Base-by-base conservation (phyloP, 2,797 vertebrate genomes). In the Vipera ursinii region DNA sequence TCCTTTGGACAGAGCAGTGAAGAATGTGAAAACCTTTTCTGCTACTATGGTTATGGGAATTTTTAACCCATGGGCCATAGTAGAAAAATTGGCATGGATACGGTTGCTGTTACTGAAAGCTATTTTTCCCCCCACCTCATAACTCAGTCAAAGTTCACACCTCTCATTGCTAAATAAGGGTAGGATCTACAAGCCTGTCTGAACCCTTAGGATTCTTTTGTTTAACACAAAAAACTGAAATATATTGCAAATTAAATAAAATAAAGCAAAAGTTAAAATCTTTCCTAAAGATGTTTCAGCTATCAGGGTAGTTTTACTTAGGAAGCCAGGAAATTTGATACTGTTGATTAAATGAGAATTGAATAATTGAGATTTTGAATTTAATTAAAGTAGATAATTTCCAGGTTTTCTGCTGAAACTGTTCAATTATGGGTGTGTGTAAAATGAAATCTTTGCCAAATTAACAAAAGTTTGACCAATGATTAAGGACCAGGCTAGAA, bases 261-360 rank as follows among this genome's bases (percentile, higher is more conserved):
- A 38, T 32, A 44, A 78, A 78, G 32, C 6, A 8, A 78, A 78
- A 78, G 69, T 38, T 73, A 65, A 20, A n/a, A 6, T 7, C 9
- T 53, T 89, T n/a, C 22, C 12, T 3, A 38, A 10, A 92, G 90
- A 95, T 32, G 51, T 13, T 73, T 32, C 87, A 2, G 60, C 89
- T 93, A 90, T 48, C 5, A 26, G 65, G 26, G 22, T 56, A 22
- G 87, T 44, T 60, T 55, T 7, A 44, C 13, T 32, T 92, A 91
- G 89, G 59, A 94, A 94, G 0, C 94, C 93, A 92, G 86, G 14
- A 53, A 26, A 24, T 1, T 92, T 89, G 87, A 15, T 94, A 96
- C 86, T 93, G 92, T 93, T 93, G 94, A 95, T 94, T 95, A 96
- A 92, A 88, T 92, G n/a, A 95, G 93, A 38, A 20, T 78, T 78